Percentiles rank a stretch among this genome's conserved stretches.
phyloP scores from a whole-genome alignment of 2,113 vertebrate species.

The Piaya cayana region DNA sequence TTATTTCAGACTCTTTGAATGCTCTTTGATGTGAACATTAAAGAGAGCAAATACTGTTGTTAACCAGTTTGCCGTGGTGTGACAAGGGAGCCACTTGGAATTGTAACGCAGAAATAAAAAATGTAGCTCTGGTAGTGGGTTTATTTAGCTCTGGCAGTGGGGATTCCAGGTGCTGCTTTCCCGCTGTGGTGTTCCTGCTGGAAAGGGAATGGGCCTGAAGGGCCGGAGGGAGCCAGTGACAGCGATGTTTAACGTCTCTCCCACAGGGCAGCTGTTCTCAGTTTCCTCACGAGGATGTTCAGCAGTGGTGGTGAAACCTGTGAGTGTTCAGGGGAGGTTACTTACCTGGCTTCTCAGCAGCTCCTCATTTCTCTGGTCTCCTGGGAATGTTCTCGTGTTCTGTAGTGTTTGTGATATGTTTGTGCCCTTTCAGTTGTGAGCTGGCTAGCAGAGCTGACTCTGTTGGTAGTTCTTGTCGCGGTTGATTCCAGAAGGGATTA shows the following conservation, averaged over 20 bases:
- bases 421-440: not conserved
- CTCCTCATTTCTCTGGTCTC: not conserved
- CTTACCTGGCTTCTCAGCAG: not conserved
- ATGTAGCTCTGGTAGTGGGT: not conserved
- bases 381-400: not conserved
- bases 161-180: not conserved
- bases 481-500: not conserved
- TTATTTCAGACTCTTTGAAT: slow-evolving; percentile 10
- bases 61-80: not conserved
- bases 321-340: accelerated
- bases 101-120: slow-evolving; percentile 56
- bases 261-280: not conserved
- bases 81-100: slow-evolving; percentile 43
- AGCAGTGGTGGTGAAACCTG: not conserved
- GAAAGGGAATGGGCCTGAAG: not conserved
- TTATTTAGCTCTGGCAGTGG: not conserved
- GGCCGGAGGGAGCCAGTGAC: not conserved
- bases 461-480: not conserved
- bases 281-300: not conserved
- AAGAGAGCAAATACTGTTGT: not conserved
- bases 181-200: not conserved
- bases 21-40: slow-evolving; percentile 32
- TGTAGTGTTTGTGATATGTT: not conserved
- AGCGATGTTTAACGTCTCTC: not conserved
- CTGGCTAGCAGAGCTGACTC: not conserved